These are phyloP conservation scores for Mactromeris polynyma DNA, from an alignment of 2,888 invertebrate species.

Conservation along the genomic window DNA sequence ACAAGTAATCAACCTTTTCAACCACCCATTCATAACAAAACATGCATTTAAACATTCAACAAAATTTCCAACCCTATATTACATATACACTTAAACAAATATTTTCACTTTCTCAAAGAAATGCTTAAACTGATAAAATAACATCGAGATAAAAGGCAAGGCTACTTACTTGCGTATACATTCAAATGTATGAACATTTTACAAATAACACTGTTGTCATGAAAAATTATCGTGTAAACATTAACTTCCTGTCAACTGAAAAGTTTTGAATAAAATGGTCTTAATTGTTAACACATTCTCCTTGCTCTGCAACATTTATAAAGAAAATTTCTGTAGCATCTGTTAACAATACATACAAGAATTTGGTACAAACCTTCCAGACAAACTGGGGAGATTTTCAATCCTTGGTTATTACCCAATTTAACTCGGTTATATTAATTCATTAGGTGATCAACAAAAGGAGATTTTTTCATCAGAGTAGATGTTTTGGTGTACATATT, in stretches of 20 bases:
- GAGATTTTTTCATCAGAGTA: too few relatives aligned
- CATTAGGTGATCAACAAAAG: too few relatives aligned
- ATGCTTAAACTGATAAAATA: slow-evolving; percentile 8
- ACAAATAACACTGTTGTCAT: not conserved
- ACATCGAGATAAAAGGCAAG: not conserved
- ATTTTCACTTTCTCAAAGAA: not conserved
- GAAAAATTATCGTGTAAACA: not conserved
- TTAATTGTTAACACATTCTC: not conserved
- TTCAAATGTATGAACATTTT: not conserved
- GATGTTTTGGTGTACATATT: too few relatives aligned
- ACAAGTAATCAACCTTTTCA: not conserved
- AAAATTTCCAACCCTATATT: not conserved
- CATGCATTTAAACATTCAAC: slow-evolving; percentile 12
- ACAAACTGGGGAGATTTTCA: too few relatives aligned
- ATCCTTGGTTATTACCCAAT: too few relatives aligned
- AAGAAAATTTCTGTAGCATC: too few relatives aligned
- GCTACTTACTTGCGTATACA: not conserved
- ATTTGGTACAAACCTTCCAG: too few relatives aligned
- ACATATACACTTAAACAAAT: not conserved
- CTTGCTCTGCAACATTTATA: too few relatives aligned
- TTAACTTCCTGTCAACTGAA: not conserved
- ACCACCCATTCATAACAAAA: not conserved
- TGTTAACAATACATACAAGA: too few relatives aligned
- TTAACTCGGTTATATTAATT: too few relatives aligned
- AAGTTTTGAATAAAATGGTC: not conserved